These are phyloP conservation scores for Rhinopomastus cyanomelas DNA, from an alignment of 2,113 vertebrate species.

Conservation along the genomic window DNA sequence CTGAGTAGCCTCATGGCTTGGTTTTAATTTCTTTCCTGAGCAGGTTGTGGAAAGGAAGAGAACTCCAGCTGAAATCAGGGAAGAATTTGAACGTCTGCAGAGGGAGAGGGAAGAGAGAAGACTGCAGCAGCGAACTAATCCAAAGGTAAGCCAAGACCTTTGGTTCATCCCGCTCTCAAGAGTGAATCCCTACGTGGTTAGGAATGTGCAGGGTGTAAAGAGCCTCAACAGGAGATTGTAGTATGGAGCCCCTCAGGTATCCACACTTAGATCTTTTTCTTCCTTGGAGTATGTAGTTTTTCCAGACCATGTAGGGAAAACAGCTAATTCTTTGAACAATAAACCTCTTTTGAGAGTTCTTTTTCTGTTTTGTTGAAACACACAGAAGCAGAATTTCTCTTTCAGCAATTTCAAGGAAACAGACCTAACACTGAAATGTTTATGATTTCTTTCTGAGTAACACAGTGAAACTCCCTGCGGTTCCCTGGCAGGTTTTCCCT, in stretches of 20 bases:
- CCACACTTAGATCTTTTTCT: background rate
- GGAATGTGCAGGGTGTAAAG: background rate
- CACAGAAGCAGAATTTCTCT: background rate
- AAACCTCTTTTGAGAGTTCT: background rate
- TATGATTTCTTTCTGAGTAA: background rate
- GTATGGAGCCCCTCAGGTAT: too few relatives aligned
- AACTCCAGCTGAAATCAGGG: conserved; percentile 93
- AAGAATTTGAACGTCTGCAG: conserved; percentile 95
- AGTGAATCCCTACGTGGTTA: background rate
- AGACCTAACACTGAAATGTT: background rate
- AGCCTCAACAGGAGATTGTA: background rate
- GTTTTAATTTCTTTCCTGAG: background rate
- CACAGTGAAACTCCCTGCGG: background rate
- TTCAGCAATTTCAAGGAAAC: background rate
- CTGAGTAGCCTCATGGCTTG: background rate
- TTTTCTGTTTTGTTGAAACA: background rate
- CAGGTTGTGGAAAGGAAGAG: conserved; percentile 95
- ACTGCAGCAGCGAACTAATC: conserved; percentile 96
- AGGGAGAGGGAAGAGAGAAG: conserved; percentile 91
- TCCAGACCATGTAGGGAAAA: background rate
- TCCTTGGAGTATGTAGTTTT: background rate
- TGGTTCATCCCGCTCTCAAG: background rate
- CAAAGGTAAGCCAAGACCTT: conserved; percentile 80
- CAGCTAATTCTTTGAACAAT: background rate
- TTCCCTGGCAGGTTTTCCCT: background rate